phyloP scores from a whole-genome alignment of 2,888 invertebrate genomes.

The Malthinus seriepunctatus region DNA sequence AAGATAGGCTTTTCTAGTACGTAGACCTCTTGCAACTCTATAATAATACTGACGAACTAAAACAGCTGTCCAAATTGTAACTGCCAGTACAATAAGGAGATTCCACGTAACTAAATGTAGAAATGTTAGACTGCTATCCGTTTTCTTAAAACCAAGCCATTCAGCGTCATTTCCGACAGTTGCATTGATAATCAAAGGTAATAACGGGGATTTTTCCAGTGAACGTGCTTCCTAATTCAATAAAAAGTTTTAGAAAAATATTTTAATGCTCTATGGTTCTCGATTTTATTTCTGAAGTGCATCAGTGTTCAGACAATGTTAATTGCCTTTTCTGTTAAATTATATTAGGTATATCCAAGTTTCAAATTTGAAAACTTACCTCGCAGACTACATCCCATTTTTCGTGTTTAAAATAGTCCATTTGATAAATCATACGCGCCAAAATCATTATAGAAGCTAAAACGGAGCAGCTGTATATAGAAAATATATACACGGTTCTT shows the following conservation, averaged over 20 bases:
- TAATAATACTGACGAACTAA: constrained; percentile 73
- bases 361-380: too few relatives aligned
- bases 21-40: constrained; percentile 58
- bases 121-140: constrained; percentile 58
- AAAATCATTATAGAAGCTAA: constrained; percentile 81
- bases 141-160: constrained; percentile 85
- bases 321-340: too few relatives aligned
- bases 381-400: constrained; percentile 78
- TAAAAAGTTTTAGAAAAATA: not conserved
- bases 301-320: too few relatives aligned
- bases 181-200: not conserved
- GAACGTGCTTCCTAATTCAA: not conserved
- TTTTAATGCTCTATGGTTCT: too few relatives aligned
- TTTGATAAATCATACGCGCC: constrained; percentile 95
- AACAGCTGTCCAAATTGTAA: constrained; percentile 86
- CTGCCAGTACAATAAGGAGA: constrained; percentile 80
- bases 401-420: constrained; percentile 79
- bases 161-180: constrained; percentile 66
- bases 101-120: constrained; percentile 76
- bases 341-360: too few relatives aligned
- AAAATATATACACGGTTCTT: constrained; percentile 67
- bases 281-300: too few relatives aligned
- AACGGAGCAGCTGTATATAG: constrained; percentile 75
- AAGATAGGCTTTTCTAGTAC: constrained; percentile 60
- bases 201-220: too few relatives aligned